phyloP scores from a whole-genome alignment of 1,140 invertebrate species.

The Drusus annulatus region DNA sequence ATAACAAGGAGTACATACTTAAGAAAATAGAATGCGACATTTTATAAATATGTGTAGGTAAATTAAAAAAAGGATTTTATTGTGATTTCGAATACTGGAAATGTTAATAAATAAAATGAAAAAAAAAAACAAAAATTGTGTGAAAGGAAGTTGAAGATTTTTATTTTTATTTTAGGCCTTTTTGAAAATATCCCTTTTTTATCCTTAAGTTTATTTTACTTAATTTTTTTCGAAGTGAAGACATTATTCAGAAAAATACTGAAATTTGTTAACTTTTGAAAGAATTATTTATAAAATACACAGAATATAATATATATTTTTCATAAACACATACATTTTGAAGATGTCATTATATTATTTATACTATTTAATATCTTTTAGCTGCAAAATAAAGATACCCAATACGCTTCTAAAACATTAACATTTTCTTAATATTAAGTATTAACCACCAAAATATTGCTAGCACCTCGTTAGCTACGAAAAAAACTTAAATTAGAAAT shows the following conservation, averaged over 20 bases:
- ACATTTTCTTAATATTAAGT: neutral
- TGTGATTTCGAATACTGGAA: too few species aligned
- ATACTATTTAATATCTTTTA: conserved; percentile 21
- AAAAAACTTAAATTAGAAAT: too few species aligned
- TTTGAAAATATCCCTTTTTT: too few species aligned
- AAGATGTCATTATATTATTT: neutral
- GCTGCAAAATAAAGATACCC: conserved; percentile 19
- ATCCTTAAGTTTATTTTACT: too few species aligned
- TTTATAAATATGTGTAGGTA: neutral
- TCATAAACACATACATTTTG: conserved; percentile 1
- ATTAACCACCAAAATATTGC: too few species aligned
- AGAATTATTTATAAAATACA: neutral
- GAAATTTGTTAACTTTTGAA: neutral
- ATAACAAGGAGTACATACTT: neutral
- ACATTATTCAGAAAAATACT: neutral
- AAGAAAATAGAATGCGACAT: neutral
- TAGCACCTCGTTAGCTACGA: too few species aligned
- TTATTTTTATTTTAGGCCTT: too few species aligned
- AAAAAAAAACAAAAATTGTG: too few species aligned
- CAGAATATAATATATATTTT: neutral
- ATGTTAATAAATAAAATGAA: too few species aligned
- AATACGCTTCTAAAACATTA: conserved; percentile 35
- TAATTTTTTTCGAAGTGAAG: neutral
- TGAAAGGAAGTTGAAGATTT: too few species aligned
- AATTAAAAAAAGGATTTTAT: too few species aligned